Conservation (phyloP, 2,888 invertebrate genomes). For the Eumerus sabulonum region DNA sequence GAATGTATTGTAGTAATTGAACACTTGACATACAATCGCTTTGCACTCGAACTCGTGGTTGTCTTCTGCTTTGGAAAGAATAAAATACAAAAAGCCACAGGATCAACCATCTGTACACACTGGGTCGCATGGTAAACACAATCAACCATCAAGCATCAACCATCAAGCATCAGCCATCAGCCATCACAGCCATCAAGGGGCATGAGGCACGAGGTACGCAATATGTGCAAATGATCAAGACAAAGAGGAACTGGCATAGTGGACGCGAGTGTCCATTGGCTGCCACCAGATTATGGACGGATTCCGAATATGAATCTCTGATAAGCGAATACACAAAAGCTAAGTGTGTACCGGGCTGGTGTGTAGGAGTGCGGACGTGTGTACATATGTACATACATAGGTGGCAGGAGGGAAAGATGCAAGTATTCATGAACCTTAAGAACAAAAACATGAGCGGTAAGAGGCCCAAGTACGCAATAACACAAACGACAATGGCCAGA, state of each 20-base stretch:
- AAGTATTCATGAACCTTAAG: slow-evolving; percentile 33
- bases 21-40: slow-evolving; percentile 67
- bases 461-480: slow-evolving; percentile 65
- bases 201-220: slow-evolving; percentile 13
- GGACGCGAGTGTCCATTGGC: slow-evolving; percentile 12
- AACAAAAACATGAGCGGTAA: slow-evolving; percentile 42
- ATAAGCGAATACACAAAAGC: slow-evolving; percentile 35
- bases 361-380: no score
- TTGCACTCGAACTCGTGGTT: slow-evolving; percentile 18
- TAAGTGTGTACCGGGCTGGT: slow-evolving; percentile 23
- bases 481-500: slow-evolving; percentile 19
- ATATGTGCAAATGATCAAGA: slow-evolving; percentile 52
- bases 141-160: no score
- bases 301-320: slow-evolving; percentile 55
- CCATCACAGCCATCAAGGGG: slow-evolving; percentile 10
- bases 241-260: no score
- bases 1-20: slow-evolving; percentile 54
- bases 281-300: slow-evolving; percentile 32
- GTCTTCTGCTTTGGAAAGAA: slow-evolving; percentile 3
- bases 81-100: slow-evolving; percentile 54
- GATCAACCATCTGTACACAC: slow-evolving; percentile 67
- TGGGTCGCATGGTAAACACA: slow-evolving; percentile 59
- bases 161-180: slow-evolving; percentile 28
- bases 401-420: slow-evolving; percentile 43
- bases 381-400: slow-evolving; percentile 23